phyloP scores from a whole-genome alignment of 2,113 vertebrate genomes.

The Thamnophis sirtalis region DNA sequence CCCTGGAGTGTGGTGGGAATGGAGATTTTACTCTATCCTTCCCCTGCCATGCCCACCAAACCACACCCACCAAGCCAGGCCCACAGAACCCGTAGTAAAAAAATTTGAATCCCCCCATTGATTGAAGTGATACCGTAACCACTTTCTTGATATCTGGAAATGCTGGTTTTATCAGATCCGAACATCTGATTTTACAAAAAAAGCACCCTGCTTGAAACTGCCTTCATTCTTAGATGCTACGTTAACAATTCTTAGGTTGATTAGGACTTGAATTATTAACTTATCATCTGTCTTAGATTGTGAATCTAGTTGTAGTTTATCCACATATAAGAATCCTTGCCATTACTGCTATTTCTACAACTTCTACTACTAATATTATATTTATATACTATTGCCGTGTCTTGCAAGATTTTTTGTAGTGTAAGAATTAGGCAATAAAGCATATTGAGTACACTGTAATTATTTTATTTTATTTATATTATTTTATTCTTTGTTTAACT shows the following conservation, averaged over 20 bases:
- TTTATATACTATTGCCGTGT: neutral
- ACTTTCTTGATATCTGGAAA: neutral
- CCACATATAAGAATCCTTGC: neutral
- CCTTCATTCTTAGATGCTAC: neutral
- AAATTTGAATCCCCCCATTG: neutral
- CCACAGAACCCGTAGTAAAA: too few species aligned
- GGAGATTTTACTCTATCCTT: too few species aligned
- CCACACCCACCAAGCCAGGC: too few species aligned
- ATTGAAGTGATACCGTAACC: neutral
- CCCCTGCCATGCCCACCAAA: too few species aligned
- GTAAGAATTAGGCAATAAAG: neutral
- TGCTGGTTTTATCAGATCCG: neutral
- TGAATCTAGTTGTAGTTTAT: neutral
- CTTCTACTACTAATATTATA: neutral
- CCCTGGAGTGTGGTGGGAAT: too few species aligned
- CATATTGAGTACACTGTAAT: neutral
- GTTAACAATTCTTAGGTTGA: neutral
- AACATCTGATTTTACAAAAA: neutral
- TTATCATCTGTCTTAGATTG: neutral
- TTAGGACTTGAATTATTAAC: neutral
- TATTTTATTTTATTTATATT: neutral
- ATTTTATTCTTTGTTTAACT: neutral
- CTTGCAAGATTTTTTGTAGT: neutral
- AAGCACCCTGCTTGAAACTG: neutral
- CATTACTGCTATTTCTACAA: neutral